A percentile compares a stretch with the other conserved stretches of the same genome.
These are phyloP conservation scores for Athalia cordata DNA, from an alignment of 2,888 invertebrate genomes.

Conservation along the genomic window DNA sequence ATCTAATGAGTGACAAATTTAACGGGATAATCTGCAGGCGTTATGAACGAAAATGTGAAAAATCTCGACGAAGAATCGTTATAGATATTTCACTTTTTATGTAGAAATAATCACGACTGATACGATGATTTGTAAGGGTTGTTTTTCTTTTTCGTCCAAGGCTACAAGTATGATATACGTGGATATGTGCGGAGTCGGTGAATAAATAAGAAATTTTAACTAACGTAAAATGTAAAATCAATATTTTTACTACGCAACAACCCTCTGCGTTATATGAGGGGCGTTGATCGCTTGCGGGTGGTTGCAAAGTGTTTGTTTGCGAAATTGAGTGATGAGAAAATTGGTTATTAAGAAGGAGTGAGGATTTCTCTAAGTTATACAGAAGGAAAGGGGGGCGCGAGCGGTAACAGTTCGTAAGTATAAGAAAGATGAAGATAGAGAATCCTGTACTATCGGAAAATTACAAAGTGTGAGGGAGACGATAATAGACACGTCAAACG, in stretches of 20 bases:
- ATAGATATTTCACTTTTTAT: too few relatives aligned
- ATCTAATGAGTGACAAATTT: not conserved
- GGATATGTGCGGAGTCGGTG: too few relatives aligned
- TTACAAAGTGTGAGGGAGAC: constrained; percentile 50
- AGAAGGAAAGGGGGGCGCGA: constrained; percentile 30
- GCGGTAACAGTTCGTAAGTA: constrained; percentile 18
- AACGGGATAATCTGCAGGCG: too few relatives aligned
- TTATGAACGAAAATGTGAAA: too few relatives aligned
- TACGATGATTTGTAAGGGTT: too few relatives aligned
- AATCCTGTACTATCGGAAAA: constrained; percentile 54
- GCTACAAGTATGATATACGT: too few relatives aligned
- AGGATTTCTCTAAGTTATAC: constrained; percentile 47
- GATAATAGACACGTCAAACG: constrained; percentile 62
- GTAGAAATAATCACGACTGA: too few relatives aligned
- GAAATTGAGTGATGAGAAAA: constrained; percentile 50
- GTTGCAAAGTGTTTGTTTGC: constrained; percentile 44
- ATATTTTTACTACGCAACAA: not conserved
- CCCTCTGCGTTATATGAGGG: not conserved
- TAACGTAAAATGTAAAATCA: constrained; percentile 6
- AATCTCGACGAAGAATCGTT: too few relatives aligned
- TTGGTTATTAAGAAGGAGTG: constrained; percentile 56
- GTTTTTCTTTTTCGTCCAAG: too few relatives aligned
- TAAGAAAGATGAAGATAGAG: constrained; percentile 37
- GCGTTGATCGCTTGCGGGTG: constrained; percentile 25
- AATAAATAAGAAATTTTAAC: too few relatives aligned